Evolutionary conservation across 1,140 invertebrate genomes (phyloP).

Genomic region (Leptopilina boulardi): DNA sequence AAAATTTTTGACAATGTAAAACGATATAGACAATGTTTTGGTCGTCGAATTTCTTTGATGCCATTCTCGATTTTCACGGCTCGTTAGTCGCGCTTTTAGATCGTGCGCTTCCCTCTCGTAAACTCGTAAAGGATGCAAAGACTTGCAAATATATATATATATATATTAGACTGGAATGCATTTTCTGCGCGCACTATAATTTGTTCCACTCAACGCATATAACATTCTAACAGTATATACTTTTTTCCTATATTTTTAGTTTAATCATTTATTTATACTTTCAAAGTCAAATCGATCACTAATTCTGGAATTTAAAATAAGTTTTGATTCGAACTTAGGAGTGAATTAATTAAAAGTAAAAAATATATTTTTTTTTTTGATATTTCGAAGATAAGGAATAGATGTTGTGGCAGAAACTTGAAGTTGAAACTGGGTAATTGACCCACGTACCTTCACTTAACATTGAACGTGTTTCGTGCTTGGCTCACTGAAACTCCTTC

Average conservation of each 20-base stretch:
- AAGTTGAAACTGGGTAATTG: conserved; percentile 30
- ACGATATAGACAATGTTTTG: not conserved
- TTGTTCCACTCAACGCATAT: not conserved
- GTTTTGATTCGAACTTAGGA: too few relatives aligned
- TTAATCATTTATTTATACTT: too few relatives aligned
- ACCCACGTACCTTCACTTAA: conserved; percentile 31
- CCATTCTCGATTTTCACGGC: conserved; percentile 60
- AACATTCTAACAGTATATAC: not conserved
- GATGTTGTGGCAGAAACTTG: not conserved
- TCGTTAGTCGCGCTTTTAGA: conserved; percentile 56
- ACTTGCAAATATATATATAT: not conserved
- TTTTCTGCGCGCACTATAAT: not conserved
- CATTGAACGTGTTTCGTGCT: conserved; percentile 7
- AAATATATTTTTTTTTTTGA: too few relatives aligned
- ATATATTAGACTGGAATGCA: not conserved
- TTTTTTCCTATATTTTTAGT: too few relatives aligned
- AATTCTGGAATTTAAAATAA: too few relatives aligned
- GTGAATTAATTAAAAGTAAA: too few relatives aligned
- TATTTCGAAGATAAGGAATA: not conserved
- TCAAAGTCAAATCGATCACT: too few relatives aligned
- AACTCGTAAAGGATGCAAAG: conserved; percentile 28
- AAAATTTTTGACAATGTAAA: not conserved
- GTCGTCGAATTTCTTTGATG: conserved; percentile 35
- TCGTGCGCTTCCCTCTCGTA: conserved; percentile 24
- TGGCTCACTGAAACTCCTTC: conserved; percentile 36